A percentile compares a stretch with the other conserved stretches of the same genome.
Evolutionary conservation across 1,140 invertebrate genomes (phyloP).

Genomic region (Tetramorium simillimum): DNA sequence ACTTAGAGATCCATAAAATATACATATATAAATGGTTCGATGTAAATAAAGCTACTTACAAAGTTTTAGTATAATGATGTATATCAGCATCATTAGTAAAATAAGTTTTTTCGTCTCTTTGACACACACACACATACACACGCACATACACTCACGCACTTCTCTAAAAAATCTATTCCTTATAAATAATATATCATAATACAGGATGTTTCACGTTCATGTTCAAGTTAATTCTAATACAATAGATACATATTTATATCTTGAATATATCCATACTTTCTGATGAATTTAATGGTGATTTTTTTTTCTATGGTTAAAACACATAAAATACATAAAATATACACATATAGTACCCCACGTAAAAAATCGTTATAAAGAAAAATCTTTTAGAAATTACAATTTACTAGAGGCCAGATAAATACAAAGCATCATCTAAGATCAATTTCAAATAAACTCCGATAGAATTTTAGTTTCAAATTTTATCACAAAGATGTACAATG

Average conservation of each 20-base stretch:
- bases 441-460: background rate
- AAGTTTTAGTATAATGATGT: conserved; percentile 51
- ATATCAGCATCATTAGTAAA: conserved; percentile 40
- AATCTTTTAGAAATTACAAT: background rate
- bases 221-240: background rate
- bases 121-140: background rate
- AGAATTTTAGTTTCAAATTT: background rate
- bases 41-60: conserved; percentile 64
- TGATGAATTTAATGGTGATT: background rate
- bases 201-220: conserved; percentile 9
- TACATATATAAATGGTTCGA: conserved; percentile 65
- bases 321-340: no score
- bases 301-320: background rate
- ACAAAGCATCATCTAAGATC: background rate
- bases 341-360: no score
- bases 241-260: background rate
- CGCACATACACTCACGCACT: background rate
- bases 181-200: conserved; percentile 63
- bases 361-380: background rate
- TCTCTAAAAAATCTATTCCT: conserved; percentile 25
- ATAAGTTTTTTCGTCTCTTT: conserved; percentile 55
- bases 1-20: conserved; percentile 72
- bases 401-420: background rate
- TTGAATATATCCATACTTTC: background rate
- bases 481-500: background rate